Base-by-base conservation (phyloP, 1,140 invertebrate species). In the Atta texana region DNA sequence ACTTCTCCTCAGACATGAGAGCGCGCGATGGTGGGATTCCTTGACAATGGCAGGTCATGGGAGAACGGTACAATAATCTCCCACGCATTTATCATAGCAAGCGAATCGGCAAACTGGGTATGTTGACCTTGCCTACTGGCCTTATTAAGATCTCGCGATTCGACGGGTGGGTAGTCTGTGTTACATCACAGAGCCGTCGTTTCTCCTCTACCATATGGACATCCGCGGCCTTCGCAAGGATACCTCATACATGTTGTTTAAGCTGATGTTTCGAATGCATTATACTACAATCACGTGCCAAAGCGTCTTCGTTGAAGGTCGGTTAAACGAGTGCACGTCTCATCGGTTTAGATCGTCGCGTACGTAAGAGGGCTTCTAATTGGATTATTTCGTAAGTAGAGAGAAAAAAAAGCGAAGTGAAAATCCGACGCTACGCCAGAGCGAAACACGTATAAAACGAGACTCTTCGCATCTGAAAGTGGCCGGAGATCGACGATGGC, bases 41-140 rank as follows among this genome's bases (percentile, higher is more conserved):
- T 93, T 92, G 92, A 93, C 93, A 94, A 93, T 94, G 92, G 86
- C 86, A 88, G 93, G 93, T 93, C 93, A 93, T 93, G 93, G 93
- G 93, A 94, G 93, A 93, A 88, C 89, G 91, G 87, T 90, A 88
- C 85, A 44, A 57, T 82, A 68, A 82, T 90, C 92, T 94, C 93
- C 92, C 93, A 94, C 93, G 91, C 93, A 77, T 92, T 93, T 91
- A 92, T 91, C 91, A 88, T 55, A 57, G 39, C 86, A 82, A 77
- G 76, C 80, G 55, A 55, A 89, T 91, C 89, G 76, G 59, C 55
- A 49, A 86, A 69, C 91, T 31, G 87, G 86, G 85, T 88, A 75
- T 88, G 88, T 88, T 91, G 93, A 93, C 93, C 93, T 94, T 93
- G 92, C 91, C 92, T 93, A 91, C 93, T 93, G 92, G 92, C 92